phyloP scores from a whole-genome alignment of 37 sponge, comb jelly and placozoan species.

The Ianthella basta region DNA sequence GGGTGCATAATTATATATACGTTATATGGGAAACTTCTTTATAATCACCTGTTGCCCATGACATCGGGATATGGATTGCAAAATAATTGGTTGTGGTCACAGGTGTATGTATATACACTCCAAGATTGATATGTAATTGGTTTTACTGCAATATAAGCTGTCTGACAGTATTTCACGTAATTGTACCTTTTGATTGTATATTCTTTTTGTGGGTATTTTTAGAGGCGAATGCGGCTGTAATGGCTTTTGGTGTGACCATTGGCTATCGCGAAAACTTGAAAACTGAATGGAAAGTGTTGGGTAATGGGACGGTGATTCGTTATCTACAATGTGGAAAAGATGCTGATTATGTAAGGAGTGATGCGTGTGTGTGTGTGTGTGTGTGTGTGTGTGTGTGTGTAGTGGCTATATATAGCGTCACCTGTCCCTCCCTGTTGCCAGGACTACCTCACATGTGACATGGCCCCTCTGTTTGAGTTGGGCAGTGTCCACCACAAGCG shows the following conservation, averaged over 20 bases:
- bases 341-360: neutral
- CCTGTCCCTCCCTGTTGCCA: neutral
- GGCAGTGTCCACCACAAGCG: conserved; percentile 73
- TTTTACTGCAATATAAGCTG: too few relatives aligned
- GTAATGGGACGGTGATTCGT: conserved; percentile 41
- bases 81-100: too few relatives aligned
- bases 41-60: too few relatives aligned
- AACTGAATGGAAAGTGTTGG: conserved; percentile 45
- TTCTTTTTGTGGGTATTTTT: too few relatives aligned
- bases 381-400: conserved; percentile 10
- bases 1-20: too few relatives aligned
- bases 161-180: too few relatives aligned
- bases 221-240: neutral
- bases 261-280: conserved; percentile 47
- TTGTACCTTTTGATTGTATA: too few relatives aligned
- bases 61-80: too few relatives aligned
- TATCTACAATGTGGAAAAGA: neutral
- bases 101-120: too few relatives aligned
- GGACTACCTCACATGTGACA: conserved; percentile 50
- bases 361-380: neutral
- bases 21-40: too few relatives aligned
- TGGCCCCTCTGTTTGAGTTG: conserved; percentile 74
- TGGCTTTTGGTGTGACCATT: conserved; percentile 54
- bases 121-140: too few relatives aligned
- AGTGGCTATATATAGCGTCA: neutral